phyloP scores from a whole-genome alignment of 2,113 vertebrate genomes.

The Semnornis frantzii region DNA sequence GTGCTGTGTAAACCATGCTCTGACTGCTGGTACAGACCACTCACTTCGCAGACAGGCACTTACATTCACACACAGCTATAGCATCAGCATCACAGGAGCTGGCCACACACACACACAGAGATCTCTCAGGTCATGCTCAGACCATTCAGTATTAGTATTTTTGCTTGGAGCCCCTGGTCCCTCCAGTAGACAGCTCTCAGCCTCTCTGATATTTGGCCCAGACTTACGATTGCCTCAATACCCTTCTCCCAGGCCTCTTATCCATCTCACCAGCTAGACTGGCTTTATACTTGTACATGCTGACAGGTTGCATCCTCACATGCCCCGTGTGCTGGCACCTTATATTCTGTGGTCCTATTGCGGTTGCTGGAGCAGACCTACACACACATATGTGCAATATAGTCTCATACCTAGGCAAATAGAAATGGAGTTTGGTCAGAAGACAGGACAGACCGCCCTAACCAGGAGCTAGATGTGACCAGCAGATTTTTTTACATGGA shows the following conservation, averaged over 20 bases:
- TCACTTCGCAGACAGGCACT: too few species aligned
- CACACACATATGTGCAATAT: not conserved
- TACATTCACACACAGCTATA: too few species aligned
- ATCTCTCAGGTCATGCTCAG: not conserved
- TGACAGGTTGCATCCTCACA: not conserved
- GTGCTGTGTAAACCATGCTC: too few species aligned
- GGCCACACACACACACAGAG: rapidly evolving
- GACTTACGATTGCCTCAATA: not conserved
- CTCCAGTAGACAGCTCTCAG: not conserved
- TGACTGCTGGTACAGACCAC: too few species aligned
- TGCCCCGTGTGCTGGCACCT: not conserved
- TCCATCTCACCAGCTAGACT: not conserved
- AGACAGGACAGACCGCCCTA: too few species aligned
- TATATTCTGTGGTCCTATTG: not conserved
- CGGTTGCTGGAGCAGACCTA: not conserved
- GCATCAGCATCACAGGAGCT: not conserved
- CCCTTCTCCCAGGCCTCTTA: not conserved
- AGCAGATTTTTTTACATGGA: not conserved
- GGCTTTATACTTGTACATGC: too few species aligned
- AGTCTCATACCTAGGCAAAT: not conserved
- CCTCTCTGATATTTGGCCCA: not conserved
- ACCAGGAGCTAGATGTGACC: too few species aligned
- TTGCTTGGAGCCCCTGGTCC: not conserved
- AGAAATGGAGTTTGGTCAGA: not conserved
- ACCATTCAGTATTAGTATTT: not conserved